A percentile compares a stretch with the other conserved stretches of the same genome.
Conservation (phyloP, 2,888 invertebrate genomes). For the Ectropis crepuscularia region DNA sequence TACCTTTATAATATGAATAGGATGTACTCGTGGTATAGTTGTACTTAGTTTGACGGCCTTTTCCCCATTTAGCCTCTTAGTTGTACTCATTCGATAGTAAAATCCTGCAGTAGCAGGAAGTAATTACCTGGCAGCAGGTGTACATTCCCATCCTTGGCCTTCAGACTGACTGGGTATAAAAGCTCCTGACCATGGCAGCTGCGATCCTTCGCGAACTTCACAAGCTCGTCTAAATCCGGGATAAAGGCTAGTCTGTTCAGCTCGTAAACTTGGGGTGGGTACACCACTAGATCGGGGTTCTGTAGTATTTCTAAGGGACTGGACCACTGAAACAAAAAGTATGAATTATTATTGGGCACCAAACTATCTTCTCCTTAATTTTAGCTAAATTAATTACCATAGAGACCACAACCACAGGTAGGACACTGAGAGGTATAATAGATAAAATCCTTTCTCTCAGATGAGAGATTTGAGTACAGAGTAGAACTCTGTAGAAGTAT, state of each 20-base stretch:
- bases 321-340: constrained; percentile 86
- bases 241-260: constrained; percentile 86
- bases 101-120: neutral
- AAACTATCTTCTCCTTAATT: too few relatives aligned
- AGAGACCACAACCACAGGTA: too few relatives aligned
- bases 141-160: constrained; percentile 85
- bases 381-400: too few relatives aligned
- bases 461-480: too few relatives aligned
- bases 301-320: constrained; percentile 81
- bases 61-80: too few relatives aligned
- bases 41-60: too few relatives aligned
- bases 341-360: neutral
- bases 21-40: too few relatives aligned
- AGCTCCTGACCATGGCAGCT: constrained; percentile 82
- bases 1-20: too few relatives aligned
- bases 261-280: constrained; percentile 93
- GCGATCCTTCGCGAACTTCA: constrained; percentile 84
- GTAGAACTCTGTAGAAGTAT: too few relatives aligned
- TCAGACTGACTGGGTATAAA: constrained; percentile 80
- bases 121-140: constrained; percentile 85
- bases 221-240: constrained; percentile 82
- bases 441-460: too few relatives aligned
- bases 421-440: too few relatives aligned
- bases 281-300: constrained; percentile 78
- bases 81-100: too few relatives aligned